These are phyloP conservation scores for Yponomeuta evonymella DNA, from an alignment of 2,888 invertebrate genomes.

Conservation along the genomic window DNA sequence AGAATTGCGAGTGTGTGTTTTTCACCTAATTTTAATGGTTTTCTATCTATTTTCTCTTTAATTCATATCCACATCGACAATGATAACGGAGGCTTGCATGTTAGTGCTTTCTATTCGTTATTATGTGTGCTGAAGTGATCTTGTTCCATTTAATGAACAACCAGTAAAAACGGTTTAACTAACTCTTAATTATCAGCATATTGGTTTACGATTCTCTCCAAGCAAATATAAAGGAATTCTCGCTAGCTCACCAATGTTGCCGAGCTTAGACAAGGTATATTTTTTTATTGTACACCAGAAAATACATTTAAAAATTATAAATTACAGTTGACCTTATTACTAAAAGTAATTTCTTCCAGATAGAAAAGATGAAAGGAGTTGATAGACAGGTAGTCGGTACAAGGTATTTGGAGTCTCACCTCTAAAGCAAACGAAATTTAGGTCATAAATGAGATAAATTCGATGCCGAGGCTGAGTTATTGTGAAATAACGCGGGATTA, in stretches of 20 bases:
- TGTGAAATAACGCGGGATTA: not conserved
- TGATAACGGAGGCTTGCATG: no score
- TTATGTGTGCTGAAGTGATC: not conserved
- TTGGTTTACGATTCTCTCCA: no score
- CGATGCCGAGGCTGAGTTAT: not conserved
- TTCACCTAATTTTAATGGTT: no score
- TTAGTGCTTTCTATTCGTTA: not conserved
- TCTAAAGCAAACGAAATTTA: not conserved
- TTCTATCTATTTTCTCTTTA: no score
- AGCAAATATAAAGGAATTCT: not conserved
- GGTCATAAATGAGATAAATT: not conserved
- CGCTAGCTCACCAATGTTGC: not conserved
- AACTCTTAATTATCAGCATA: not conserved
- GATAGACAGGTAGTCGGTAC: no score
- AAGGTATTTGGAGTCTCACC: not conserved
- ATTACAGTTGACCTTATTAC: no score
- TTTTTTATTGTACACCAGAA: no score
- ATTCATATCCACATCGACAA: no score
- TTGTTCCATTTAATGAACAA: not conserved
- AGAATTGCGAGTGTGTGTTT: no score
- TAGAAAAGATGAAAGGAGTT: no score
- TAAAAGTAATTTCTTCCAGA: no score
- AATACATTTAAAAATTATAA: no score
- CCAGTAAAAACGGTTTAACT: not conserved
- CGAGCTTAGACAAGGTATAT: not conserved